Conservation (phyloP, 2,113 vertebrate species). For the Siniperca knerii region DNA sequence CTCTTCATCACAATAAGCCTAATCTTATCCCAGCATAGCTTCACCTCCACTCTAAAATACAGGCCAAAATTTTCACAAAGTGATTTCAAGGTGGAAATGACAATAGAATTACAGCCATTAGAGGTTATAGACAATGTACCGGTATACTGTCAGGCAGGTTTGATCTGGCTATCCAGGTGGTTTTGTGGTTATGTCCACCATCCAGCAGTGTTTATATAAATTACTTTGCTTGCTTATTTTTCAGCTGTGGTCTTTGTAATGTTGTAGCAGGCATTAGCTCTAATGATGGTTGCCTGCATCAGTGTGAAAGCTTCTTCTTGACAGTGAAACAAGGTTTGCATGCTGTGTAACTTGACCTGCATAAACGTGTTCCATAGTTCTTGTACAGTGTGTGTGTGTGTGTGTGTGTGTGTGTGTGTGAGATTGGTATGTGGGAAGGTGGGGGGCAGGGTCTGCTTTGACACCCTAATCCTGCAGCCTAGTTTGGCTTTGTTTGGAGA, state of each 20-base stretch:
- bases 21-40: conserved; percentile 18
- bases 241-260: background rate
- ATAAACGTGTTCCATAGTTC: conserved; percentile 41
- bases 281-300: background rate
- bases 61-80: conserved; percentile 14
- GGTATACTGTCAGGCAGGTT: background rate
- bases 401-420: conserved; percentile 14
- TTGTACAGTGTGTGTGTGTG: conserved; percentile 47
- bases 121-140: background rate
- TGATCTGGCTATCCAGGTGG: conserved; percentile 9
- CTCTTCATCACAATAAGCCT: conserved; percentile 14
- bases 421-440: conserved; percentile 65
- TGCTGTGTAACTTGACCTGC: conserved; percentile 32
- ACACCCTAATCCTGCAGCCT: conserved; percentile 79
- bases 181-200: background rate
- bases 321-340: conserved; percentile 27
- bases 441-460: conserved; percentile 76
- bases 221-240: background rate
- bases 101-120: background rate
- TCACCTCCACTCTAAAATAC: background rate
- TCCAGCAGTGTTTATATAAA: background rate
- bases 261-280: background rate
- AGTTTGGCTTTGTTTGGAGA: conserved; percentile 74
- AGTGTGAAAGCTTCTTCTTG: background rate
- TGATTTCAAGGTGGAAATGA: background rate